Base-by-base conservation (phyloP, 2,888 invertebrate species). In the Acleris sparsana region DNA sequence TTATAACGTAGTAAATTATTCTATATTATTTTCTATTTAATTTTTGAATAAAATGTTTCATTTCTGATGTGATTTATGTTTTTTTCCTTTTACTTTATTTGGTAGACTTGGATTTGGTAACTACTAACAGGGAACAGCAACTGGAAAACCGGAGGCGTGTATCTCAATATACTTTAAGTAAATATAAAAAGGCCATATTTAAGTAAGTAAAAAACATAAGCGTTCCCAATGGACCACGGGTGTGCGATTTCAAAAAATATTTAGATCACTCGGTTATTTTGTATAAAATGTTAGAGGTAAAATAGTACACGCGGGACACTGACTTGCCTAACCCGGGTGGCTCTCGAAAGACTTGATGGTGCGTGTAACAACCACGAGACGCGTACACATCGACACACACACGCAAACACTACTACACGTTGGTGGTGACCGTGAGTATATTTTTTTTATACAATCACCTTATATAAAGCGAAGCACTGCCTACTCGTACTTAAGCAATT, bases 341-440 rank as follows among this genome's bases (percentile, higher is more conserved):
- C 39, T 46, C 11, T n/a, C 56, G 25, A 46, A 46, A 57, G 22
- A 51, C 29, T 53, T 48, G 16, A 33, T 16, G 17, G 17, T 33
- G 22, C n/a, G 22, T 33, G n/a, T 43, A 53, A 48, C 43, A 71
- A 75, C 87, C 88, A 89, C 89, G 89, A 89, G 89, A 87, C 88
- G 76, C 70, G 71, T 72, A 78, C 79, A 74, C 71, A 74, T 63
- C 67, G 69, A 80, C 70, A 74, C 74, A 81, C 77, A 85, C 78
- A 83, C 74, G 83, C 78, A 79, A 73, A 84, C 78, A 84, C 65
- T 61, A 51, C 80, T 76, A 80, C 77, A 87, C 82, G 76, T 77
- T 87, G 89, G 77, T 79, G 87, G 75, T 65, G 75, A 82, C 74
- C 76, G 92, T 92, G 84, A 92, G 92, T 92, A 91, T 88, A 75